Evolutionary conservation across 2,888 invertebrate species (phyloP).

Genomic region (Alloscopus bannaensis): DNA sequence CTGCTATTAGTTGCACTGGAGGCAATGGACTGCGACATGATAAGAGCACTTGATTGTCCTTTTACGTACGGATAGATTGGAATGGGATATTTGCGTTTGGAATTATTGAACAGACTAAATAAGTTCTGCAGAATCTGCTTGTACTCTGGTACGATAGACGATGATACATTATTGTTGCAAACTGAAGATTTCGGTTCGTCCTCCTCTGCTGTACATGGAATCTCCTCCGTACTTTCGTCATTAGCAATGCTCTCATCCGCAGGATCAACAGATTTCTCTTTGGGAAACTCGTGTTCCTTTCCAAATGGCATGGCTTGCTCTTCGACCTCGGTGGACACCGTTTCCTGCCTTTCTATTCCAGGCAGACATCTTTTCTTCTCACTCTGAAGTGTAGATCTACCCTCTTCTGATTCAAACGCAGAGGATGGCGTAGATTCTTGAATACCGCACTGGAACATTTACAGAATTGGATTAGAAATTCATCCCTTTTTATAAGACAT

Average conservation of each 20-base stretch:
- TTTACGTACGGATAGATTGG: constrained; percentile 66
- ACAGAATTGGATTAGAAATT: background rate
- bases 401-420: constrained; percentile 42
- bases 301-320: background rate
- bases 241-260: background rate
- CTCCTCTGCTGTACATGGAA: background rate
- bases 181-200: constrained; percentile 1
- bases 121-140: constrained; percentile 70
- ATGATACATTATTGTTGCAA: constrained; percentile 42
- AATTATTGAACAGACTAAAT: constrained; percentile 68
- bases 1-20: constrained; percentile 22
- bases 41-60: constrained; percentile 67
- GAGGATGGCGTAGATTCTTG: constrained; percentile 52
- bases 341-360: background rate
- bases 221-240: background rate
- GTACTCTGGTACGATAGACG: constrained; percentile 67
- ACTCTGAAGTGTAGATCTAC: background rate
- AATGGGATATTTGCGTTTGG: constrained; percentile 69
- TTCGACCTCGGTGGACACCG: constrained; percentile 5
- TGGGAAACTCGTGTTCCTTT: background rate
- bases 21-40: constrained; percentile 36
- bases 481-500: background rate
- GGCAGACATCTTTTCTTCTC: background rate
- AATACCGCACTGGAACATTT: constrained; percentile 45
- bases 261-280: background rate